Conservation (phyloP, 2,113 vertebrate genomes). For the Felis catus region F.catus_Fca126_mat1.0 CM031418.1:96437001-96437500, state of each 20-base stretch:
- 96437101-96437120: no score
- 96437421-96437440: not conserved
- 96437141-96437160: no score
- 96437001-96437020: no score
- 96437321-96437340: not conserved
- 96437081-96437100: no score
- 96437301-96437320: not conserved
- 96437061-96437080: no score
- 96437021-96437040: no score
- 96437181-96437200: not conserved
- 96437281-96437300: not conserved
- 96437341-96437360: not conserved
- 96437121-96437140: no score
- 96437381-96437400: not conserved
- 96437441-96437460: not conserved
- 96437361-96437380: not conserved
- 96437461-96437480: not conserved
- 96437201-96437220: not conserved
- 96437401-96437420: not conserved
- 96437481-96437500: not conserved
- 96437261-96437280: not conserved
- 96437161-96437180: no score
- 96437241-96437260: not conserved
- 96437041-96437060: no score
- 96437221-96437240: not conserved